Evolutionary conservation across 2,797 vertebrate genomes (phyloP).

Genomic region (Synaphobranchus kaupii): DNA sequence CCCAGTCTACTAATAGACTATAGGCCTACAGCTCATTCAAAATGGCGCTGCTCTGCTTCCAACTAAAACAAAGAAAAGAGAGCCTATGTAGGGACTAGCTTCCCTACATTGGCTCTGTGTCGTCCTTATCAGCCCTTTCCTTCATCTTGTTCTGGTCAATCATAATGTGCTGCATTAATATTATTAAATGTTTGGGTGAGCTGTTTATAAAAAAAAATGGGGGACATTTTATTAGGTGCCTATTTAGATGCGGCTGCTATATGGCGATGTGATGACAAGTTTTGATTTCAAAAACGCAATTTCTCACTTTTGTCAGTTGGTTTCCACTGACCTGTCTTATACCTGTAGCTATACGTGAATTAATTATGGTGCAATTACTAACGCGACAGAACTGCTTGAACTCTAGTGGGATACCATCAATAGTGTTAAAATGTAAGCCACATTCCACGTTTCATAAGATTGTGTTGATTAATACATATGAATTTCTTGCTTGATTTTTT

Average conservation of each 20-base stretch:
- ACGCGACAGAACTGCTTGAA: background rate
- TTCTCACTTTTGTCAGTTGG: background rate
- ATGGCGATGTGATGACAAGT: background rate
- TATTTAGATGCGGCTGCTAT: background rate
- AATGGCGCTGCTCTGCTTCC: too few relatives aligned
- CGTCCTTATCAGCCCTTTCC: background rate
- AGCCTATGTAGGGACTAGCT: too few relatives aligned
- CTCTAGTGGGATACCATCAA: background rate
- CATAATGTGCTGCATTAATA: background rate
- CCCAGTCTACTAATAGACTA: too few relatives aligned
- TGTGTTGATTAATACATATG: too few relatives aligned
- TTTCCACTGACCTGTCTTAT: background rate
- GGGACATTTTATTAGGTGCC: too few relatives aligned
- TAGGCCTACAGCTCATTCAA: too few relatives aligned
- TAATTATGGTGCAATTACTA: background rate
- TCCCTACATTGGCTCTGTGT: too few relatives aligned
- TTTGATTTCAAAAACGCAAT: background rate
- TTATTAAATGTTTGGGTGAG: background rate
- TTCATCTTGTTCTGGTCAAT: background rate
- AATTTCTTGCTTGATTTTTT: too few relatives aligned
- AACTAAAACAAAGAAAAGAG: too few relatives aligned
- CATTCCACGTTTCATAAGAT: background rate
- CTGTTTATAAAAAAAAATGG: background rate
- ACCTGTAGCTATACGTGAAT: background rate
- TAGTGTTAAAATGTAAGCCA: background rate